Conservation (phyloP, 2,888 invertebrate species). For the Noctua janthe region DNA sequence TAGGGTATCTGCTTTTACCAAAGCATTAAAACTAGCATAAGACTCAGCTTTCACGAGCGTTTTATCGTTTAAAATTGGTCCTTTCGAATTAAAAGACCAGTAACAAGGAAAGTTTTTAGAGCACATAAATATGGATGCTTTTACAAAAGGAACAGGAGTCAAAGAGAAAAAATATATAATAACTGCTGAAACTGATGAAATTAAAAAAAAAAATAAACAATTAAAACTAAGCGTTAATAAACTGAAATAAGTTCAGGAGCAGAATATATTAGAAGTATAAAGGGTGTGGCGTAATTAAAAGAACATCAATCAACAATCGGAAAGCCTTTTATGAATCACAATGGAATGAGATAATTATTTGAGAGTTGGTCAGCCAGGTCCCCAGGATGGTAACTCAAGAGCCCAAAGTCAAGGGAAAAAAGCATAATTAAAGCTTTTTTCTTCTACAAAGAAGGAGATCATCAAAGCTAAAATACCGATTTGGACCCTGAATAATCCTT, state of each 20-base stretch:
- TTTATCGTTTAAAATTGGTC: neutral
- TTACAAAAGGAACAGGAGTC: neutral
- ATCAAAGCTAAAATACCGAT: too few relatives aligned
- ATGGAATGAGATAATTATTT: too few relatives aligned
- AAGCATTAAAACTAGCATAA: slow-evolving; percentile 1
- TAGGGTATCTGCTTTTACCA: neutral
- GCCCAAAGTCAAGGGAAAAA: too few relatives aligned
- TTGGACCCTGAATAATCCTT: too few relatives aligned
- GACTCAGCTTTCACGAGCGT: neutral
- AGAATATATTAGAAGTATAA: neutral
- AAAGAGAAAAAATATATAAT: neutral
- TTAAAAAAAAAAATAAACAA: neutral
- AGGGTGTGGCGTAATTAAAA: too few relatives aligned
- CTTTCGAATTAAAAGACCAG: neutral
- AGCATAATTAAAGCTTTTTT: too few relatives aligned
- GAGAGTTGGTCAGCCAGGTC: too few relatives aligned
- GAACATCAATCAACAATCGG: too few relatives aligned
- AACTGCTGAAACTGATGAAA: neutral
- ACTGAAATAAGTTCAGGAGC: neutral
- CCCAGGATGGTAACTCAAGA: too few relatives aligned
- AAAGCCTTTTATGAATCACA: too few relatives aligned
- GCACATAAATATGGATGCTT: neutral
- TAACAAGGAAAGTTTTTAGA: neutral
- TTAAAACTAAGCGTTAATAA: neutral
- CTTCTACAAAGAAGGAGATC: too few relatives aligned